Percentiles rank a stretch among this genome's conserved stretches.
Evolutionary conservation across 2,888 invertebrate species (phyloP).

Genomic region (Brachylomia viminalis): DNA sequence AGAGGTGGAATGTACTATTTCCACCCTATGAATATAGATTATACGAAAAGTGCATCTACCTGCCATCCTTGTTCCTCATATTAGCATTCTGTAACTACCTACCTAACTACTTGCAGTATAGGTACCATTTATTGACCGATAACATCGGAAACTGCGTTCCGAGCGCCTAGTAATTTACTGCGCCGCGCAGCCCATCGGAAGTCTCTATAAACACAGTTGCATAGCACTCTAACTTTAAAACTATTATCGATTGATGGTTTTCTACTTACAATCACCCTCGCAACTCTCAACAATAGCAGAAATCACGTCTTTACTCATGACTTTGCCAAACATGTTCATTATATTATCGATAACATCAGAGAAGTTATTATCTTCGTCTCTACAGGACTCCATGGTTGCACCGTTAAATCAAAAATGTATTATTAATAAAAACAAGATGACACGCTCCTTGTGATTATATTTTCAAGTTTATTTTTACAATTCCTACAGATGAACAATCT

Average conservation of each 20-base stretch:
- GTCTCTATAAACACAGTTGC: conserved; percentile 18
- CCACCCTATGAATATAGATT: conserved; percentile 51
- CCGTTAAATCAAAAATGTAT: conserved; percentile 12
- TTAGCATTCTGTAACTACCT: conserved; percentile 17
- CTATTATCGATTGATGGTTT: conserved; percentile 2
- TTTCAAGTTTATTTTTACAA: conserved; percentile 12
- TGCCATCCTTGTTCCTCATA: conserved; percentile 56
- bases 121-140: conserved; percentile 52
- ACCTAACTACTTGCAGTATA: conserved; percentile 26
- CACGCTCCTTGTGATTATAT: background rate
- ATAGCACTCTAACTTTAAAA: conserved; percentile 11
- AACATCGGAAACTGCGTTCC: conserved; percentile 29
- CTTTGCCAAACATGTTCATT: conserved; percentile 79
- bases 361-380: conserved; percentile 61
- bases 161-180: conserved; percentile 33
- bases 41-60: conserved; percentile 42
- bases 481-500: background rate
- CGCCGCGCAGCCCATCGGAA: conserved; percentile 48
- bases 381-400: conserved; percentile 52
- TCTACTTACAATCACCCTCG: conserved; percentile 83
- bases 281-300: conserved; percentile 81
- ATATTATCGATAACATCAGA: conserved; percentile 76
- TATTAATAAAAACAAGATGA: conserved; percentile 4
- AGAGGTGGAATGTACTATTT: conserved; percentile 16
- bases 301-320: conserved; percentile 79